Evolutionary conservation across 2,113 vertebrate genomes (phyloP), one percentile per base, ranked within the genome.

Genomic region (Solenodon paradoxus): DNA sequence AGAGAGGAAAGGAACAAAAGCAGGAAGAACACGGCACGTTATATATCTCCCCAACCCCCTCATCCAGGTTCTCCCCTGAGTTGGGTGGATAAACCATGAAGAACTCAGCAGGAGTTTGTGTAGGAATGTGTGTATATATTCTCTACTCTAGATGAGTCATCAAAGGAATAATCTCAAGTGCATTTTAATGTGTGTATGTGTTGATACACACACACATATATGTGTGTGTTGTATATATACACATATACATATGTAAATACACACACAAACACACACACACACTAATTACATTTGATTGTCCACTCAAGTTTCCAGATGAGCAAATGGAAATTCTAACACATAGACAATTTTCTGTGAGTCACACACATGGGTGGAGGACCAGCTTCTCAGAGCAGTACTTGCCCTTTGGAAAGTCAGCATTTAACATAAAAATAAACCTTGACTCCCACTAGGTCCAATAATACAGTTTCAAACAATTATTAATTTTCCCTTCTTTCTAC

Each of bases 141-240:
- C 5, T 1, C 2, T 30, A 20, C 3, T 78, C 24, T 45, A 69
- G 1, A 35, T 28, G 20, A 1, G 0, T 0, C 17, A 47, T 32
- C 32, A 30, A 19, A 71, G 24, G 9, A 92, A 72, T 61, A 35
- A 0, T 0, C 2, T 75, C 32, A 55, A 28, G 38, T 51, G 0
- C 2, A 71, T 59, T 64, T n/a, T n/a, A n/a, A 17, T 9, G 1
- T 38, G 2, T 5, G 6, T 17, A 32, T 4, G 49, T n/a, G n/a
- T n/a, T n/a, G n/a, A n/a, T 47, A 90, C 30, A 10, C 1, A 47
- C 32, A 47, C n/a, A n/a, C n/a, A n/a, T n/a, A 32, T 63, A 63
- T 63, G 61, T 63, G 9, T 30, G 13, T 32, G 28, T 63, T 30
- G 32, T 30, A 10, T 30, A 10, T 63, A 30, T 59, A 59, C 19